Evolutionary conservation across 2,113 vertebrate species (phyloP).

Genomic region (Salvelinus alpinus): DNA sequence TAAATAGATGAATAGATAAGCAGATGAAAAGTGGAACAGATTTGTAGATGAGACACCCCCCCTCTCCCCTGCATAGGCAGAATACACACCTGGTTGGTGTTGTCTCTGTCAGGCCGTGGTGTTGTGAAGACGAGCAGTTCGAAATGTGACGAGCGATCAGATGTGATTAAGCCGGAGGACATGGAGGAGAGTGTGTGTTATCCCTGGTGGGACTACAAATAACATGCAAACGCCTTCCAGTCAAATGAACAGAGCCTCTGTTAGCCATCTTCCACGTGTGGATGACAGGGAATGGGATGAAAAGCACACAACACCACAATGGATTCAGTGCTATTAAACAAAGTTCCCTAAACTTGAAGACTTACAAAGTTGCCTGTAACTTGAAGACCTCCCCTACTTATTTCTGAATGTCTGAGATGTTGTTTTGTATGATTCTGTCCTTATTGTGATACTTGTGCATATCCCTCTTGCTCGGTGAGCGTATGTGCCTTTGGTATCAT

Average conservation of each 20-base stretch:
- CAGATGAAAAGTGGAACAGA: constrained; percentile 64
- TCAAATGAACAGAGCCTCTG: neutral
- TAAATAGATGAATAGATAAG: constrained; percentile 67
- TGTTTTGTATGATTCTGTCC: no score
- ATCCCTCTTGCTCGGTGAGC: no score
- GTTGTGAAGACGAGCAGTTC: neutral
- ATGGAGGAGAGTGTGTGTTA: constrained; percentile 2
- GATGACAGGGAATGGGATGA: no score
- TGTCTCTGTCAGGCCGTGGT: constrained; percentile 39
- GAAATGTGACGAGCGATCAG: constrained; percentile 42
- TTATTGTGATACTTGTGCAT: no score
- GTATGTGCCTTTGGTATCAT: no score
- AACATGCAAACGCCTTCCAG: neutral
- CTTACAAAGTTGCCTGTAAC: no score
- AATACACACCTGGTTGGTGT: constrained; percentile 29
- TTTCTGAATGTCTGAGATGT: no score
- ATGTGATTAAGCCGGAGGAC: constrained; percentile 51
- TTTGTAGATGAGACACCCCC: constrained; percentile 61
- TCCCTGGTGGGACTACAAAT: constrained; percentile 25
- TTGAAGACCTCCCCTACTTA: no score
- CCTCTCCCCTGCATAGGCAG: neutral
- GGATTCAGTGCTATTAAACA: no score
- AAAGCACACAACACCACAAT: no score
- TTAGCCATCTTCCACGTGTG: no score
- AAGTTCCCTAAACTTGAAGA: no score